Percentiles rank a stretch among this genome's conserved stretches.
phyloP scores from a whole-genome alignment of 2,888 invertebrate species.

The Rapana venosa region DNA sequence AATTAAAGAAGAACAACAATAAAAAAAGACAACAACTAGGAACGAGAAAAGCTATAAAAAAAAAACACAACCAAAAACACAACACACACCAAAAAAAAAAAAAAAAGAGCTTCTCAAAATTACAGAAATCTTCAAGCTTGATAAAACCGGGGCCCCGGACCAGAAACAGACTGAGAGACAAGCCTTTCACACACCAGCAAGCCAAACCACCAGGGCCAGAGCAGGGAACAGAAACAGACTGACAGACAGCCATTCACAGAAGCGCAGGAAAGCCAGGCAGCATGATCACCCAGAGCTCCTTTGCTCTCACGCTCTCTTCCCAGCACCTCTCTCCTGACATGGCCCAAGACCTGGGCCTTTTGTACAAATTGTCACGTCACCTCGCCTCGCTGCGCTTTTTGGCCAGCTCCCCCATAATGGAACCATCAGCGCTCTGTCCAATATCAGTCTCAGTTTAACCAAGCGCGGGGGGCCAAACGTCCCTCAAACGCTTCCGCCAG shows the following conservation, averaged over 20 bases:
- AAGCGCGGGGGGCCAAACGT: conserved; percentile 38
- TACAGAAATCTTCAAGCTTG: not conserved
- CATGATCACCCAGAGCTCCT: not conserved
- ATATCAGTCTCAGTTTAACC: conserved; percentile 28
- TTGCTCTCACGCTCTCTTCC: not conserved
- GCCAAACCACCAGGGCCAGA: too few relatives aligned
- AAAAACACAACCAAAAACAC: not conserved
- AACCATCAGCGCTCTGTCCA: conserved; percentile 26
- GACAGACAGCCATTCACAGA: conserved; percentile 8
- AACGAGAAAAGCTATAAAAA: not conserved
- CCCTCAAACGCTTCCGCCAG: conserved; percentile 44
- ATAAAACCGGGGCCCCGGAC: not conserved
- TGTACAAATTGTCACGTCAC: conserved; percentile 46
- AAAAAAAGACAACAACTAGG: not conserved
- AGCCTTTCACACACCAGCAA: too few relatives aligned
- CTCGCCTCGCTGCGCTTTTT: conserved; percentile 37
- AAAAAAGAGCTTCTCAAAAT: not conserved
- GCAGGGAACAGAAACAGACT: not conserved
- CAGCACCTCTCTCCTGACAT: conserved; percentile 7
- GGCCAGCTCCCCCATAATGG: conserved; percentile 29
- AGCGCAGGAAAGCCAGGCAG: not conserved
- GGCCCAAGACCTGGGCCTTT: conserved; percentile 29
- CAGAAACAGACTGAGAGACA: too few relatives aligned
- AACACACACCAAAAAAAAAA: not conserved
- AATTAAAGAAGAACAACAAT: not conserved